Conservation (phyloP, 2,888 invertebrate genomes). For the Dryobotodes eremita region DNA sequence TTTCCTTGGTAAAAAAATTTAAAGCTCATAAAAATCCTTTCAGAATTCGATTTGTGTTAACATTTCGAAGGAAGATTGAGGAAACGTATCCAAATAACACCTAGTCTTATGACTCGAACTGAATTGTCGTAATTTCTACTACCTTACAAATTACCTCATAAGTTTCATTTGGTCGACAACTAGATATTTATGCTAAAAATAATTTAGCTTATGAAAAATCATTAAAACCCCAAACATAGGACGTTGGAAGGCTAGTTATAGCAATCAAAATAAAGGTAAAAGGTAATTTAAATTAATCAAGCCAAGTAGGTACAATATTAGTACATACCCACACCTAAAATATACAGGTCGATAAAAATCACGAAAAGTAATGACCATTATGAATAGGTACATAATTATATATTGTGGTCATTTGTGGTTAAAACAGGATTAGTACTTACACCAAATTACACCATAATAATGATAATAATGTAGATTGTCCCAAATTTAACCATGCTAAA, state of each 20-base stretch:
- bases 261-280: conserved; percentile 24
- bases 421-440: conserved; percentile 48
- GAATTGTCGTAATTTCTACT: conserved; percentile 66
- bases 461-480: conserved; percentile 38
- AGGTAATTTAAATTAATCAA: conserved; percentile 21
- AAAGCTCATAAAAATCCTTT: conserved; percentile 26
- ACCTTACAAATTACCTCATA: conserved; percentile 80
- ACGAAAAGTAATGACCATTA: conserved; percentile 18
- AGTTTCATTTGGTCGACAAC: conserved; percentile 82
- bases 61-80: conserved; percentile 19
- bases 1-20: conserved; percentile 17
- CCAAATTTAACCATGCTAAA: conserved; percentile 56
- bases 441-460: conserved; percentile 32
- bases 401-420: too few species aligned
- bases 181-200: conserved; percentile 67
- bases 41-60: conserved; percentile 14
- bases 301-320: conserved; percentile 23
- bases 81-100: conserved; percentile 28
- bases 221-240: conserved; percentile 56
- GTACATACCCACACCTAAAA: conserved; percentile 21
- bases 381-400: neutral
- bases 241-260: conserved; percentile 27
- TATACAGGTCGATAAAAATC: conserved; percentile 21
- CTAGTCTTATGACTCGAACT: conserved; percentile 54
- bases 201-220: conserved; percentile 59